These are phyloP conservation scores for Clostera curtula DNA, from an alignment of 2,888 invertebrate genomes.

Conservation along the genomic window DNA sequence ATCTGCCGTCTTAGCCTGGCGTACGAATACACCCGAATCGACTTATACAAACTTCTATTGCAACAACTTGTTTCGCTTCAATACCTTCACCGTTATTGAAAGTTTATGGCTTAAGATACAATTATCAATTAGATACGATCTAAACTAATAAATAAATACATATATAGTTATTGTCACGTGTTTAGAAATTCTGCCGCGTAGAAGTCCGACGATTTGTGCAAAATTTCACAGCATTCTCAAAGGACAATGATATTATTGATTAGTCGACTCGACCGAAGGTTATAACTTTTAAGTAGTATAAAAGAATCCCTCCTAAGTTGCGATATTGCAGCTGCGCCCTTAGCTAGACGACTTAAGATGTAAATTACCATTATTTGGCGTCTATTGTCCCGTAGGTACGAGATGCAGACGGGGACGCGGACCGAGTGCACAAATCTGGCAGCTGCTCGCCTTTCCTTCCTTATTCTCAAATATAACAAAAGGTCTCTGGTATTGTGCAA, in stretches of 20 bases:
- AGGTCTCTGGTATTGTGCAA: constrained; percentile 59
- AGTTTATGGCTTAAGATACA: constrained; percentile 6
- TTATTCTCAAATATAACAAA: constrained; percentile 62
- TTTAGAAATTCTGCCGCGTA: too few relatives aligned
- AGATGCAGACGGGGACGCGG: constrained; percentile 64
- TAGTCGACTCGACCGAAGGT: constrained; percentile 38
- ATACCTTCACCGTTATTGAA: constrained; percentile 45
- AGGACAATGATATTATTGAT: constrained; percentile 40
- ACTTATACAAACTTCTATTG: constrained; percentile 33
- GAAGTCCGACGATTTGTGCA: constrained; percentile 13
- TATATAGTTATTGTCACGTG: too few relatives aligned
- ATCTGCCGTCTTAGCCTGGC: constrained; percentile 64
- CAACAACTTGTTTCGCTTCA: constrained; percentile 50
- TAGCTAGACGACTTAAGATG: constrained; percentile 69
- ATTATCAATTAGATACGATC: too few relatives aligned
- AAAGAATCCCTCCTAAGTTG: constrained; percentile 39
- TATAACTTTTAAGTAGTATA: constrained; percentile 34
- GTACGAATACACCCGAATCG: constrained; percentile 41
- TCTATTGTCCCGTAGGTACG: constrained; percentile 51
- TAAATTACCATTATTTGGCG: constrained; percentile 69
- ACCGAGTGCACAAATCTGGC: constrained; percentile 68
- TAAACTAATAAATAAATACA: too few relatives aligned
- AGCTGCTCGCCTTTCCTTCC: constrained; percentile 64
- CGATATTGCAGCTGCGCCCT: constrained; percentile 68
- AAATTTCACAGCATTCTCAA: constrained; percentile 17